phyloP scores from a whole-genome alignment of 2,888 invertebrate species.

The Pocota personata region DNA sequence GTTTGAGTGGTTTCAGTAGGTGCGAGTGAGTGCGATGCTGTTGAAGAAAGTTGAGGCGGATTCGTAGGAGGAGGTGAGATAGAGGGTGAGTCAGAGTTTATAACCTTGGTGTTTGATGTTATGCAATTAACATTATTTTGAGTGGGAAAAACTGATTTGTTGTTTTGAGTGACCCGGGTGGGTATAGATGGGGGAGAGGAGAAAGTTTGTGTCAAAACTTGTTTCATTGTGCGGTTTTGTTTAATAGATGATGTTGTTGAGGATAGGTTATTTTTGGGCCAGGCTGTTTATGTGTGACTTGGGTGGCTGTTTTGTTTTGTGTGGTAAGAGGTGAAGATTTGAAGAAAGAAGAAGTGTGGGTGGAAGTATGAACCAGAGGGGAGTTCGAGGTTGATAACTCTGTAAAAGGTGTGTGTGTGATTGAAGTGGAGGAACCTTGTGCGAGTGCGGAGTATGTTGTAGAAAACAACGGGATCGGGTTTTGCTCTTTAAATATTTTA shows the following conservation, averaged over 20 bases:
- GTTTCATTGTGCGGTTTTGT: background rate
- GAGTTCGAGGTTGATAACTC: background rate
- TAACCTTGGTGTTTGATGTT: background rate
- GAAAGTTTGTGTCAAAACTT: background rate
- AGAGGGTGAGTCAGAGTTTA: background rate
- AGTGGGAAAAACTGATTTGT: background rate
- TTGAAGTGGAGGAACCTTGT: background rate
- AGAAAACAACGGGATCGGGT: background rate
- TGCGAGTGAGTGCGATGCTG: constrained; percentile 13
- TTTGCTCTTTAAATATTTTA: constrained; percentile 11
- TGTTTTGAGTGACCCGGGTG: background rate
- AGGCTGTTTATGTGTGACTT: background rate
- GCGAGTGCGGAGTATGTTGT: constrained; percentile 1
- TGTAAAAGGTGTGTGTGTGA: background rate
- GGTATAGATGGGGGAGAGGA: background rate
- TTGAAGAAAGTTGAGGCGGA: background rate
- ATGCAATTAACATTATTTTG: background rate
- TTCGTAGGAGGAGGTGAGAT: background rate
- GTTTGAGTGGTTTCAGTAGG: background rate
- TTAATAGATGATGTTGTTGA: background rate
- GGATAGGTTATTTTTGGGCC: background rate
- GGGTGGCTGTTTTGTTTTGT: background rate
- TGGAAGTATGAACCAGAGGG: background rate
- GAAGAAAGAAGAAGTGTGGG: background rate
- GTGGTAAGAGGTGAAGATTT: background rate